Evolutionary conservation across 1,140 invertebrate species (phyloP), one percentile per base, ranked within the genome.

Genomic region (Heliconius himera): DNA sequence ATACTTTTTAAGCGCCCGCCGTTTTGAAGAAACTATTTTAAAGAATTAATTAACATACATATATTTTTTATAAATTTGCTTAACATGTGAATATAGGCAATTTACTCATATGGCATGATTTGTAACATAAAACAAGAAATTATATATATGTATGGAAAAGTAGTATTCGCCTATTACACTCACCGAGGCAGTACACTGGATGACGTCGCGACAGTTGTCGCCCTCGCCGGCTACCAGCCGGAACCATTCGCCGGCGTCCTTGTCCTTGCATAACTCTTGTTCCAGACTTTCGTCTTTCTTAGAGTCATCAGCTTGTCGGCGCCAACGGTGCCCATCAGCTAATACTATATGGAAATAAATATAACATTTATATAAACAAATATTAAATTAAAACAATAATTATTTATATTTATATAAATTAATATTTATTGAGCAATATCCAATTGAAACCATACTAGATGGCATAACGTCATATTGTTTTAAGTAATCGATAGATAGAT

Each of bases 161-260:
- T 84, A 85, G 82, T 80, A 83, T 83, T 83, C 29, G 81, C 82
- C 81, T 84, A 81, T 83, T 80, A 79, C 81, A 96, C 96, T 95
- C 90, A 97, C 97, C 88, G 98, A 98, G 88, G 98, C 98, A 81
- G 98, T 99, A 95, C 98, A 99, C 93, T 99, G 98, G 89, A 99
- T 99, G 84, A 99, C 98, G 95, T 99, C 98, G 91, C 98, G 96
- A 94, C 98, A 99, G 90, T 98, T 98, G 95, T 99, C 98, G 88
- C 98, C 98, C 90, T 98, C 98, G 82, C 97, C 97, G 66, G 97
- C 96, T 33, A 98, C 97, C 83, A 99, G 94, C 87, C 98, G 96
- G 95, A 99, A 99, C 97, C 98, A 99, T 95, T 99, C 98, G 73
- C 98, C 98, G n/a, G 98, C 98, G 93, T 98, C 98, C 95, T 98